Base-by-base conservation (phyloP, 2,888 invertebrate species). In the Diaperis boleti region DNA sequence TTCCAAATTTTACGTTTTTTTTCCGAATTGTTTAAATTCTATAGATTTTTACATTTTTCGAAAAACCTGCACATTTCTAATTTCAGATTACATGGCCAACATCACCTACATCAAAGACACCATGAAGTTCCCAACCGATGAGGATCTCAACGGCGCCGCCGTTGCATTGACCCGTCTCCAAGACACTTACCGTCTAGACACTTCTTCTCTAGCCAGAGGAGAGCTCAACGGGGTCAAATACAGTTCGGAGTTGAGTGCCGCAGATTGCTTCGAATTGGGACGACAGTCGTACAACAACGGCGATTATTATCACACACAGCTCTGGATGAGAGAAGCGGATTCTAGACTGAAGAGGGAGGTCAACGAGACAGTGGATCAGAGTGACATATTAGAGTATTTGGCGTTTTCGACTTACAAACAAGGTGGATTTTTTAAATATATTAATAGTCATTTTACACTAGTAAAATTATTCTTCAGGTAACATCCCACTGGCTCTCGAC, bases 321-420 rank as follows among this genome's bases (percentile, higher is more conserved):
- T 93, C 42, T 99, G 98, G 99, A 98, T 98, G 97, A 87, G 88
- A 69, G 95, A 96, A 81, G 94, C 98, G 0, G 86, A 95, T 76
- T 83, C 87, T 35, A 88, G 93, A 66, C 85, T 90, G 67, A 86
- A 88, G 49, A 86, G 87, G 67, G 91, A 92, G 74, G 84, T 86
- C 11, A 86, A 86, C 73, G 85, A 89, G 11, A 64, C 89, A 13
- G 88, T 90, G 56, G 86, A 86, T 13, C 89, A 90, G 71, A 88
- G 88, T 47, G 95, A 96, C 75, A 91, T 98, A 69, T 83, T 98
- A 56, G 99, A 99, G 81, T 98, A 98, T 81, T 86, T 99, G 65
- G 94, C 98, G 17, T 99, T 96, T 83, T 92, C 96, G 8, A 90
- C 94, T 66, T 99, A 95, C 81, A 91, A 94, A 83, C 87, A 92